Evolutionary conservation across 2,797 vertebrate species (phyloP), one percentile per base, ranked within the genome.

Genomic region (Fistularia tabacaria): DNA sequence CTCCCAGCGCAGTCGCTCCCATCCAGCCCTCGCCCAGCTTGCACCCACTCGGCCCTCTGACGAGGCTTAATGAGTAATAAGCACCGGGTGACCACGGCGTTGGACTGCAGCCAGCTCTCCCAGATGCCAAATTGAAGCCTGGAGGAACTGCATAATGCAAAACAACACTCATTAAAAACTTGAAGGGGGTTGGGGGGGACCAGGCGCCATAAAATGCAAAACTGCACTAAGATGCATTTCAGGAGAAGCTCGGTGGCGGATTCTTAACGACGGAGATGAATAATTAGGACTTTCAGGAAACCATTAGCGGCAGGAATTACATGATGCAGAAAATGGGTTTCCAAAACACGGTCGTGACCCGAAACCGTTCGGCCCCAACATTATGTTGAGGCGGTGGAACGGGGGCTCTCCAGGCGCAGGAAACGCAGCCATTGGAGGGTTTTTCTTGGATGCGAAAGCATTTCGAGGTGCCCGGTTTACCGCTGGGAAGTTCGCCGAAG

Each of bases 131-230:
- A 86, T 80, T 71, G 83, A 80, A 84, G 83, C 83, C 80, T 80
- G 76, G 72, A 84, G 82, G 73, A 76, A 66, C 64, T 81, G 80
- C 76, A 81, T 65, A 79, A 87, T 79, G 80, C 83, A 87, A 81
- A 84, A 80, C 84, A 82, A 71, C 73, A 71, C 83, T 85, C 83
- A 85, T 86, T 87, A 87, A 84, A n/a, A 86, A 82, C 74, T 76
- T 71, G 51, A 58, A 71, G 51, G 58, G 14, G 36, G 13, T 6
- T 11, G 8, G 46, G 73, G 76, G 79, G 74, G 57, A 77, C 75
- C 78, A 77, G 78, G 49, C 74, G 71, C 63, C 63, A 65, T 74
- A 80, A 82, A 82, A 84, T 74, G 75, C 64, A 66, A 74, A 81
- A 80, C 78, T 62, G 72, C 68, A 64, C 64, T 10, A 48, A 76